These are phyloP conservation scores for Thunnus albacares DNA, from an alignment of 2,797 vertebrate genomes.

Conservation along the genomic window DNA sequence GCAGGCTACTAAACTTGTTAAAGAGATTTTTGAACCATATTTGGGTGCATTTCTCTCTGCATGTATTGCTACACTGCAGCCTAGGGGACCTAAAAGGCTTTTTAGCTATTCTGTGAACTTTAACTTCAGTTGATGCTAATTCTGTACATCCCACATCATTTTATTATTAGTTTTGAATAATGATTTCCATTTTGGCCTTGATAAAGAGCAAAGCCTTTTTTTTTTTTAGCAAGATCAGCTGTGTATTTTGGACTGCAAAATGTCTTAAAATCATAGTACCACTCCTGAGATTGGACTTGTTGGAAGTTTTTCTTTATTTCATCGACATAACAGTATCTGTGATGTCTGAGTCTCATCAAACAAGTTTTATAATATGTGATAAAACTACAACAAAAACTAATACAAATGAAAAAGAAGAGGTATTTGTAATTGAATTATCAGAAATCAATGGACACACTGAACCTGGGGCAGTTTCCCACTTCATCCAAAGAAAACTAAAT, in stretches of 20 bases:
- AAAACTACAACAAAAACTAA: background rate
- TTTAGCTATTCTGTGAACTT: slow-evolving; percentile 12
- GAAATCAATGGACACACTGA: too few species aligned
- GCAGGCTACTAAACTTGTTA: background rate
- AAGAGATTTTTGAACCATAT: background rate
- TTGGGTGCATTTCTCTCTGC: background rate
- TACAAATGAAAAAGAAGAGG: too few species aligned
- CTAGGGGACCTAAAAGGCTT: background rate
- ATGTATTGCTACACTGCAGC: background rate
- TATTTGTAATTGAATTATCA: too few species aligned
- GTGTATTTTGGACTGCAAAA: slow-evolving; percentile 32
- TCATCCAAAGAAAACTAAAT: too few species aligned
- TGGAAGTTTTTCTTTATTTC: background rate
- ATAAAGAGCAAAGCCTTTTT: slow-evolving; percentile 13
- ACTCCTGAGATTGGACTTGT: background rate
- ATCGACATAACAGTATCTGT: background rate
- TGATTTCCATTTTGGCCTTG: slow-evolving; percentile 15
- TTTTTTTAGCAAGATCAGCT: slow-evolving; percentile 11
- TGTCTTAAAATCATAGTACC: background rate
- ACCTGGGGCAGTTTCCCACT: too few species aligned
- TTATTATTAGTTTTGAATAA: slow-evolving; percentile 17
- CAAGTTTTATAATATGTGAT: background rate
- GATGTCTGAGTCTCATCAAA: background rate
- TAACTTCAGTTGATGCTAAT: slow-evolving; percentile 7
- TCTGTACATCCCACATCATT: slow-evolving; percentile 3